Conservation (phyloP, 2,888 invertebrate genomes). For the Volucella bombylans region DNA sequence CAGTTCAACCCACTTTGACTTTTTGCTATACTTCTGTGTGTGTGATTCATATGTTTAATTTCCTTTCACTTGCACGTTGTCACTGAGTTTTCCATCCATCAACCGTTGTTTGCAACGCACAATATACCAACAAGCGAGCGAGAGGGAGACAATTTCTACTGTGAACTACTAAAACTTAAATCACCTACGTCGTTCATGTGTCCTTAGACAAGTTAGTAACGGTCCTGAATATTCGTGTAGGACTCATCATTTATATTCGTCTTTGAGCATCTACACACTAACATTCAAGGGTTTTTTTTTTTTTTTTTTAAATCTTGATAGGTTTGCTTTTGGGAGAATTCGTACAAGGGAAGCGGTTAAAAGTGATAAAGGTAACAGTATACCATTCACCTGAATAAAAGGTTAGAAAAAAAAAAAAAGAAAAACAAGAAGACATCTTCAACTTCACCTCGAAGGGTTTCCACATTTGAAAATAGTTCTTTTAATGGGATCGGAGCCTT, state of each 20-base stretch:
- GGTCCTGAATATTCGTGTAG: slow-evolving; percentile 9
- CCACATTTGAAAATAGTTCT: too few relatives aligned
- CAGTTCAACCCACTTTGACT: slow-evolving; percentile 4
- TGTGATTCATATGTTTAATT: slow-evolving; percentile 74
- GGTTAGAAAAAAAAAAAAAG: too few relatives aligned
- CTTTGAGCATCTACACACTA: slow-evolving; percentile 8
- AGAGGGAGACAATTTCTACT: slow-evolving; percentile 28
- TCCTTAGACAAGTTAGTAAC: slow-evolving; percentile 45
- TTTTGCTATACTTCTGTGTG: slow-evolving; percentile 35
- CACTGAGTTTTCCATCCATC: slow-evolving; percentile 66
- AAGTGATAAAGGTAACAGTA: too few relatives aligned
- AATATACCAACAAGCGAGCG: slow-evolving; percentile 9
- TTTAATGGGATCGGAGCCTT: too few relatives aligned
- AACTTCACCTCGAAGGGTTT: too few relatives aligned
- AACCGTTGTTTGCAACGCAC: slow-evolving; percentile 48
- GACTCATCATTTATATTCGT: slow-evolving; percentile 71
- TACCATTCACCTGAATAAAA: too few relatives aligned
- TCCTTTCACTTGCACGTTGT: slow-evolving; percentile 73
- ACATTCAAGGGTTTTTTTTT: slow-evolving; percentile 2
- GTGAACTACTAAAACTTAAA: slow-evolving; percentile 51
- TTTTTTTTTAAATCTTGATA: too few relatives aligned
- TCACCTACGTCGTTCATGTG: slow-evolving; percentile 63
- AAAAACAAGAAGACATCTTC: too few relatives aligned
- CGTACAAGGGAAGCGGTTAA: too few relatives aligned
- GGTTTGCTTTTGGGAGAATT: slow-evolving; percentile 7